Conservation (phyloP, 2,113 vertebrate genomes). For the Cyphomyrus plagiostoma region DNA sequence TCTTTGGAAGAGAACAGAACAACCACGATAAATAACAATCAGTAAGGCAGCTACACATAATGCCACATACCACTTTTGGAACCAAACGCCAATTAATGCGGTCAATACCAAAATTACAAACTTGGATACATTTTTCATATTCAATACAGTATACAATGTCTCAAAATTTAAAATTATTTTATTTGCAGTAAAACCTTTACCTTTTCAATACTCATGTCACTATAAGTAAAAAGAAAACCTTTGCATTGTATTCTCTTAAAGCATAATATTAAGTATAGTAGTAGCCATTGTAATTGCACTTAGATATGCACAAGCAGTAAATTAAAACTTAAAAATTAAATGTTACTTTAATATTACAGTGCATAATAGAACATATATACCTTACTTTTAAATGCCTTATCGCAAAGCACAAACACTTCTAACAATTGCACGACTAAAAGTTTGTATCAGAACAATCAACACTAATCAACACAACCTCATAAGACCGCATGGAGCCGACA, state of each 20-base stretch:
- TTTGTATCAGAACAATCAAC: background rate
- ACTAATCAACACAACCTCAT: background rate
- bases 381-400: background rate
- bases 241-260: background rate
- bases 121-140: background rate
- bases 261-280: background rate
- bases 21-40: background rate
- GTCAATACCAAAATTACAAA: background rate
- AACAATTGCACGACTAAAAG: background rate
- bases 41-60: background rate
- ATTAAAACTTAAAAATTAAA: background rate
- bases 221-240: background rate
- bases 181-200: background rate
- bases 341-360: background rate
- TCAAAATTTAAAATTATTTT: background rate
- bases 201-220: background rate
- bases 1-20: background rate
- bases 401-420: background rate
- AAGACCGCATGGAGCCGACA: background rate
- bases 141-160: background rate
- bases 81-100: background rate
- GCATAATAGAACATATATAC: background rate
- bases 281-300: background rate
- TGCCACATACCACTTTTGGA: background rate
- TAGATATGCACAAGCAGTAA: background rate